Conservation (phyloP, 2,113 vertebrate species). For the Pithys albifrons region DNA sequence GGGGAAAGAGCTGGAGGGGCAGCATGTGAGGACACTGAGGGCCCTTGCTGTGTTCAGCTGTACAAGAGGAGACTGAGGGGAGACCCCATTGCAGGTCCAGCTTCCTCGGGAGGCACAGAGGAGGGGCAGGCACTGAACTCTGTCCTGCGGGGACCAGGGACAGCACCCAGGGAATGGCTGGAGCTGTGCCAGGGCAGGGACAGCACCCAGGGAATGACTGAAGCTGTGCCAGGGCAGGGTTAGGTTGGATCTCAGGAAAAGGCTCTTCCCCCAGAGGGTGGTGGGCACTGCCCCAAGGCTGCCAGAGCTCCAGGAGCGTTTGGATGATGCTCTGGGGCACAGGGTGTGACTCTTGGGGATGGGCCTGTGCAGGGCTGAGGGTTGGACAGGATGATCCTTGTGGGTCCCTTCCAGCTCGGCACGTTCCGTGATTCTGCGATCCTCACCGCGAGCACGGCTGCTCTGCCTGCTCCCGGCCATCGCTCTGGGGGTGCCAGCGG, state of each 20-base stretch:
- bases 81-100: neutral
- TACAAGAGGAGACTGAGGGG: neutral
- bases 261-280: neutral
- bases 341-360: neutral
- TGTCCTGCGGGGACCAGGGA: neutral
- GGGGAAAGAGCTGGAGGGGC: neutral
- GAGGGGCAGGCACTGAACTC: neutral
- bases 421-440: neutral
- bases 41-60: neutral
- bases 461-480: neutral
- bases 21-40: neutral
- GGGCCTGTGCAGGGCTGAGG: neutral
- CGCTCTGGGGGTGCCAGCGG: fast-evolving
- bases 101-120: neutral
- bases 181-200: neutral
- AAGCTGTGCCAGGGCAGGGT: neutral
- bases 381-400: neutral
- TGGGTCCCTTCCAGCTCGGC: neutral
- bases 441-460: fast-evolving
- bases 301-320: neutral
- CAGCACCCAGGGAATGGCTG: neutral
- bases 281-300: neutral
- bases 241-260: neutral
- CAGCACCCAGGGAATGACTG: neutral
- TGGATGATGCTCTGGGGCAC: neutral